Evolutionary conservation across 2,888 invertebrate genomes (phyloP).

Genomic region (Branchellion lobata): DNA sequence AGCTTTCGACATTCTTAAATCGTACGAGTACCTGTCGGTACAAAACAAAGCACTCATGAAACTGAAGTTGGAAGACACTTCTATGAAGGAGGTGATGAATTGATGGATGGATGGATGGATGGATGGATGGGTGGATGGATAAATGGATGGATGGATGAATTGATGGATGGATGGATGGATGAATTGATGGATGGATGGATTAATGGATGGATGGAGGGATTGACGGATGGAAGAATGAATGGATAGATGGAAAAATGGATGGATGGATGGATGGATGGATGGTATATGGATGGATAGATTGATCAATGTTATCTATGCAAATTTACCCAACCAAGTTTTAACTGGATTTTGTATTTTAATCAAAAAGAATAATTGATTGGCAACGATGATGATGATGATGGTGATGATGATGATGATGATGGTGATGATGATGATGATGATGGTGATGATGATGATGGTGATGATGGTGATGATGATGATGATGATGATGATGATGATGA

Average conservation of each 20-base stretch:
- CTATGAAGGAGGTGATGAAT: constrained; percentile 53
- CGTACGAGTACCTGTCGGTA: constrained; percentile 59
- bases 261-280: background rate
- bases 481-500: constrained; percentile 38
- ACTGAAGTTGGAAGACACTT: constrained; percentile 56
- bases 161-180: no score
- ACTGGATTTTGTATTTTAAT: no score
- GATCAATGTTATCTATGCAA: no score
- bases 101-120: no score
- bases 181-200: constrained; percentile 49
- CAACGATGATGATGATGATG: constrained; percentile 29
- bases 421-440: constrained; percentile 30
- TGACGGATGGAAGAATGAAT: no score
- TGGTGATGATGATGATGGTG: constrained; percentile 36
- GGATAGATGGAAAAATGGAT: background rate
- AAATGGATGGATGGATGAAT: background rate
- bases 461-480: constrained; percentile 22
- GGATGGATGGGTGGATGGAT: background rate
- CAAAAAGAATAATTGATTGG: no score
- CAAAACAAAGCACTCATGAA: constrained; percentile 58
- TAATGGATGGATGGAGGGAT: background rate
- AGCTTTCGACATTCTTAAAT: constrained; percentile 54
- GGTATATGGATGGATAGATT: no score
- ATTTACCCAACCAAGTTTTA: no score
- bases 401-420: constrained; percentile 34